phyloP scores from a whole-genome alignment of 2,113 vertebrate species.

The Hypocryptadius cinnamomeus region DNA sequence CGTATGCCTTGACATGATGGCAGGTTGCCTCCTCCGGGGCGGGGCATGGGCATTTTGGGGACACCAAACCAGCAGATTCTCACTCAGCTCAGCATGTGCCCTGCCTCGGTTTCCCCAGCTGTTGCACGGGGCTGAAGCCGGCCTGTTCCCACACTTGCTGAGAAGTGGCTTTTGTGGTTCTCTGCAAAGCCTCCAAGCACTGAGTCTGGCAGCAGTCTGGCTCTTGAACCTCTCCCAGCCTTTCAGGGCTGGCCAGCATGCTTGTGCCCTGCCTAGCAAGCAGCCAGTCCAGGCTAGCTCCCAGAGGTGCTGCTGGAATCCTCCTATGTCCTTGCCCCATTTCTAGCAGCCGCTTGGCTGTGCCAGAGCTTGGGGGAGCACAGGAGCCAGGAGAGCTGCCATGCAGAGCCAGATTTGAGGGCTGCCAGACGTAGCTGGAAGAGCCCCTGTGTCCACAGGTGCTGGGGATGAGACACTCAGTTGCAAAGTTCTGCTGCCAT shows the following conservation, averaged over 20 bases:
- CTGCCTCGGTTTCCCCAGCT: neutral
- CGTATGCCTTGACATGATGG: rapidly evolving
- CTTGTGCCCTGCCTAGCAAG: neutral
- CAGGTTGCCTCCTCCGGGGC: neutral
- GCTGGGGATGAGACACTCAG: neutral
- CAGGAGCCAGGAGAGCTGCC: neutral
- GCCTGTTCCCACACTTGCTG: neutral
- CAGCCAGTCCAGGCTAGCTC: neutral
- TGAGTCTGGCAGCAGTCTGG: neutral
- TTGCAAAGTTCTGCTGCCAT: neutral
- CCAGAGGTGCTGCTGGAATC: neutral
- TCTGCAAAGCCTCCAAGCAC: neutral
- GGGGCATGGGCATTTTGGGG: rapidly evolving
- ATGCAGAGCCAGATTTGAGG: neutral
- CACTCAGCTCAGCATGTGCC: rapidly evolving
- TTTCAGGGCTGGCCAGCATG: neutral
- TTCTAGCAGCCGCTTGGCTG: neutral
- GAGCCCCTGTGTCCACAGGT: neutral
- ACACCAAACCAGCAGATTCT: neutral
- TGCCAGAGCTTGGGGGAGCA: rapidly evolving
- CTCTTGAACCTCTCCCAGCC: neutral
- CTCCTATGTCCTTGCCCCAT: neutral
- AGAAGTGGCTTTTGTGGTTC: neutral
- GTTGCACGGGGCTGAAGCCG: rapidly evolving
- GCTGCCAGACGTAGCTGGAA: neutral